Evolutionary conservation across 2,888 invertebrate genomes (phyloP).

Genomic region (Eupithecia dodoneata): DNA sequence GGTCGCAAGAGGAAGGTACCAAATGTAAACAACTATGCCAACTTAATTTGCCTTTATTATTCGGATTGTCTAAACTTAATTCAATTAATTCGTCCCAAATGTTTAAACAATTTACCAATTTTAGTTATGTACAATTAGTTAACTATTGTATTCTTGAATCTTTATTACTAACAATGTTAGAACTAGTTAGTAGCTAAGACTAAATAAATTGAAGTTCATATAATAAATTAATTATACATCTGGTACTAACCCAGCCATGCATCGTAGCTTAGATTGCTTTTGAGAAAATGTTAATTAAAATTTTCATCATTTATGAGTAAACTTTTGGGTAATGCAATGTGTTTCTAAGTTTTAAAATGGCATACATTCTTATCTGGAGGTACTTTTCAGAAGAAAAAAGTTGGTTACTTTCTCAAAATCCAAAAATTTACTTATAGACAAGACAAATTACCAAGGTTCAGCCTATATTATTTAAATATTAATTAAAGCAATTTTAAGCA

Average conservation of each 20-base stretch:
- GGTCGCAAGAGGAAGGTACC: background rate
- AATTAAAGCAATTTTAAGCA: no score
- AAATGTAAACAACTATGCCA: background rate
- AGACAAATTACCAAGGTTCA: no score
- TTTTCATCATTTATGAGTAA: no score
- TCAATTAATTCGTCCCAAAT: conserved; percentile 10
- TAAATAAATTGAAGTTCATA: background rate
- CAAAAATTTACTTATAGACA: no score
- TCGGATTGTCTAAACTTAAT: background rate
- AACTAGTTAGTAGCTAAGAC: background rate
- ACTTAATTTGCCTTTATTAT: background rate
- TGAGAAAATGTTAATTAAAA: background rate
- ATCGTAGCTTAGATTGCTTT: background rate
- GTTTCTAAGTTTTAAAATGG: no score
- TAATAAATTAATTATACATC: background rate
- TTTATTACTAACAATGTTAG: background rate
- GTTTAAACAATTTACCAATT: conserved; percentile 6
- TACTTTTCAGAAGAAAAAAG: background rate
- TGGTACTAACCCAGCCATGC: background rate
- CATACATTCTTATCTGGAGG: background rate
- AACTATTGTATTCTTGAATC: background rate
- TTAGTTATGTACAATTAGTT: background rate
- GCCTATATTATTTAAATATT: no score
- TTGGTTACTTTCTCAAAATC: background rate
- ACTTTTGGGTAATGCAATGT: no score